phyloP scores from a whole-genome alignment of 37 sponge, comb jelly and placozoan species.

The Eunapius fragilis region DNA sequence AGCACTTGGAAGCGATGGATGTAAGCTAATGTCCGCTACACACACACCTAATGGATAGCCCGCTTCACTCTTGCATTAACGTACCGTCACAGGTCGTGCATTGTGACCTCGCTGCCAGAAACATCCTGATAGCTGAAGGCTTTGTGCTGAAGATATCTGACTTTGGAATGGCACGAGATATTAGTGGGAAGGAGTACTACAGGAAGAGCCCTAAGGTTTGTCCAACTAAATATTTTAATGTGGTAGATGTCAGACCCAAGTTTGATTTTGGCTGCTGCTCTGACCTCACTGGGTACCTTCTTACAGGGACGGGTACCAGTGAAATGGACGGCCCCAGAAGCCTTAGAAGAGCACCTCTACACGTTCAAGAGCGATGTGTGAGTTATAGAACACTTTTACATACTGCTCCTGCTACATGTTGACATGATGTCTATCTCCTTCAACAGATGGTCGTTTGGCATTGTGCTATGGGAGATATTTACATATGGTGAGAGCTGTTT shows the following conservation, averaged over 20 bases:
- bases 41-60: background rate
- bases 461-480: slow-evolving; percentile 77
- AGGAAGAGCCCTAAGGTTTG: slow-evolving; percentile 6
- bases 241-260: no score
- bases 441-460: slow-evolving; percentile 78
- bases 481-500: slow-evolving; percentile 64
- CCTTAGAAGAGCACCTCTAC: slow-evolving; percentile 43
- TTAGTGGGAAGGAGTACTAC: slow-evolving; percentile 26
- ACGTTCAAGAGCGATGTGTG: slow-evolving; percentile 75
- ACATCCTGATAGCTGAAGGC: slow-evolving; percentile 69
- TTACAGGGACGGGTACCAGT: slow-evolving; percentile 62
- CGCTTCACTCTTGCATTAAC: background rate
- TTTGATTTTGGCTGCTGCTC: background rate
- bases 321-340: slow-evolving; percentile 80
- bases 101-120: slow-evolving; percentile 78
- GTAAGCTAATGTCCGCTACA: background rate
- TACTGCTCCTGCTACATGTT: background rate
- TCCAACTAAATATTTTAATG: background rate
- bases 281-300: background rate
- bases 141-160: slow-evolving; percentile 76
- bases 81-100: slow-evolving; percentile 77
- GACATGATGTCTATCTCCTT: background rate
- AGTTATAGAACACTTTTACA: slow-evolving; percentile 26
- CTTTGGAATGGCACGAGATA: slow-evolving; percentile 75
- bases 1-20: slow-evolving; percentile 52